Conservation (phyloP, 2,888 invertebrate genomes). For the Eristalis tenax region DNA sequence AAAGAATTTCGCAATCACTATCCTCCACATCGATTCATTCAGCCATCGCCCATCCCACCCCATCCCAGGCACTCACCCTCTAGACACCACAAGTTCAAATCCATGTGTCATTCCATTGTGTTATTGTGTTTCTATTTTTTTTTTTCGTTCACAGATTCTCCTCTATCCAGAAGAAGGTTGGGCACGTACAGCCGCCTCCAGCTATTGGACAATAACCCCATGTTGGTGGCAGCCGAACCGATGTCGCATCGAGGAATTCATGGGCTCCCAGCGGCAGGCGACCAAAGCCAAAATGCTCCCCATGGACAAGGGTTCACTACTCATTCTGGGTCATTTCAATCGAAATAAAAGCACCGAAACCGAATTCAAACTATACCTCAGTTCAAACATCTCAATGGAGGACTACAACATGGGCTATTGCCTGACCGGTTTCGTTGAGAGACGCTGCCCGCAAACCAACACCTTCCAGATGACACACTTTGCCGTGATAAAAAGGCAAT, state of each 20-base stretch:
- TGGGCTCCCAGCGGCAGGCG: constrained; percentile 84
- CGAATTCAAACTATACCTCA: constrained; percentile 91
- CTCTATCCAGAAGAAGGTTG: constrained; percentile 94
- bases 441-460: constrained; percentile 89
- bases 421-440: constrained; percentile 92
- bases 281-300: constrained; percentile 91
- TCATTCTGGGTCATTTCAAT: constrained; percentile 88
- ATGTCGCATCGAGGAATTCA: constrained; percentile 92
- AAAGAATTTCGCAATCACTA: constrained; percentile 39
- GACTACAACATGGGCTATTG: constrained; percentile 96
- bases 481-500: constrained; percentile 90
- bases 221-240: constrained; percentile 93
- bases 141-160: constrained; percentile 84
- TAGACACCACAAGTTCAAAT: constrained; percentile 49
- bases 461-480: constrained; percentile 93
- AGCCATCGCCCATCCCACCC: not conserved
- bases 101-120: constrained; percentile 33
- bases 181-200: constrained; percentile 92
- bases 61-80: not conserved
- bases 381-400: constrained; percentile 91
- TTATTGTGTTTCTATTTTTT: not conserved
- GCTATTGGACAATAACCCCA: constrained; percentile 93
- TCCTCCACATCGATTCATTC: not conserved
- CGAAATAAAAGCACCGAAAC: constrained; percentile 87
- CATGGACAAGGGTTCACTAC: constrained; percentile 89